A percentile compares a stretch with the other conserved stretches of the same genome.
Conservation (phyloP, 2,888 invertebrate species). For the Epistrophella euchroma region DNA sequence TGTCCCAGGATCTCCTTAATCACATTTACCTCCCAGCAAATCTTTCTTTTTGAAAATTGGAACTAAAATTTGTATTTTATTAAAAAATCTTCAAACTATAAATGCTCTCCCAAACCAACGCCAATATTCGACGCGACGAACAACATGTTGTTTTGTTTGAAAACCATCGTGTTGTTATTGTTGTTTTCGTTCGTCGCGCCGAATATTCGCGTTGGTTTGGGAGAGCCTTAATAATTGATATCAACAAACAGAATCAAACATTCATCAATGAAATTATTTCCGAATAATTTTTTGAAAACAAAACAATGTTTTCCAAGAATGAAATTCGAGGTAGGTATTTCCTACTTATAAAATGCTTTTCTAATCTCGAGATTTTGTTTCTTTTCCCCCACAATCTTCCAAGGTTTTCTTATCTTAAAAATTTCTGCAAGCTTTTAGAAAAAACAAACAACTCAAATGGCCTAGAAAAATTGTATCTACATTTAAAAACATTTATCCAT, state of each 20-base stretch:
- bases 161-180: too few relatives aligned
- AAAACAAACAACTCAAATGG: not conserved
- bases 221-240: too few relatives aligned
- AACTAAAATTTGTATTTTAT: too few relatives aligned
- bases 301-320: constrained; percentile 21
- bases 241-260: not conserved
- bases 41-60: too few relatives aligned
- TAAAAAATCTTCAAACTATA: too few relatives aligned
- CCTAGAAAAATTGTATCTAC: constrained; percentile 30
- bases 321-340: not conserved
- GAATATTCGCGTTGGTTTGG: too few relatives aligned
- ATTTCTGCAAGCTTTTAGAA: constrained; percentile 25
- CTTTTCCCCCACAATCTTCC: not conserved
- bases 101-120: too few relatives aligned
- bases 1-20: too few relatives aligned
- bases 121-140: too few relatives aligned
- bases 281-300: not conserved
- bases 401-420: not conserved
- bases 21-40: too few relatives aligned
- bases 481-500: constrained; percentile 52
- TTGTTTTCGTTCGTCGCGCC: too few relatives aligned
- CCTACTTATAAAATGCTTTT: not conserved
- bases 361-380: not conserved
- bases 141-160: too few relatives aligned
- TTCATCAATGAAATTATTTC: constrained; percentile 11